Evolutionary conservation across 2,888 invertebrate genomes (phyloP), one percentile per base, ranked within the genome.

Genomic region (Protophormia terraenovae): DNA sequence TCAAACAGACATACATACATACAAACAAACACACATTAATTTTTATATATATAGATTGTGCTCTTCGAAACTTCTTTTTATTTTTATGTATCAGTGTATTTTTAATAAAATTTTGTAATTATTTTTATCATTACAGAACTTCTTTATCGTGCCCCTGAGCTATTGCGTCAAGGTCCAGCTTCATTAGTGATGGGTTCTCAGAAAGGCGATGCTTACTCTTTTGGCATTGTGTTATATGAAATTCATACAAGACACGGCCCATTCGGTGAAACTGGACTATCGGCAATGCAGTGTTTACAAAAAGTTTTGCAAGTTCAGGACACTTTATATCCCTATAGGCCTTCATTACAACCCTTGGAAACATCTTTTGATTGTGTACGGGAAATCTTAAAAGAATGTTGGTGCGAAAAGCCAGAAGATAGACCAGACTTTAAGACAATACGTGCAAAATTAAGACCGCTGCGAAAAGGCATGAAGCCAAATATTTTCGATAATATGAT

Each of bases 401-500:
- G 98, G 98, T 93, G 94, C 0, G 98, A 98, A 91, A 95, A 95
- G 79, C 95, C 97, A 0, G 95, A 96, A 7, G 93, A 94, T 8
- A 93, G 98, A 1, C 98, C 97, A 0, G 98, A 98, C 91, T 97
- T 98, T 90, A 96, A 97, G 90, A 94, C 95, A 19, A 95, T 98
- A 78, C 94, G 97, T 35, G 94, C 96, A 19, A 95, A 95, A 87
- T 93, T 98, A 38, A 94, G 98, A 53, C 97, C 97, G 0, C 93
- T 98, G 79, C 93, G 97, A 75, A 96, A 97, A 91, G 98, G 98
- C 90, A 96, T 98, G 98, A 97, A 97, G 93, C 96, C 97, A 19
- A 98, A 98, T 92, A 98, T 99, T 89, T 97, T 98, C 89, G 99
- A 99, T 93, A 98, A 98, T 91, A 98, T 99, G 98, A 97, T 98